These are phyloP conservation scores for Callyntrura sp. DNA, from an alignment of 2,888 invertebrate genomes.

Conservation along the genomic window DNA sequence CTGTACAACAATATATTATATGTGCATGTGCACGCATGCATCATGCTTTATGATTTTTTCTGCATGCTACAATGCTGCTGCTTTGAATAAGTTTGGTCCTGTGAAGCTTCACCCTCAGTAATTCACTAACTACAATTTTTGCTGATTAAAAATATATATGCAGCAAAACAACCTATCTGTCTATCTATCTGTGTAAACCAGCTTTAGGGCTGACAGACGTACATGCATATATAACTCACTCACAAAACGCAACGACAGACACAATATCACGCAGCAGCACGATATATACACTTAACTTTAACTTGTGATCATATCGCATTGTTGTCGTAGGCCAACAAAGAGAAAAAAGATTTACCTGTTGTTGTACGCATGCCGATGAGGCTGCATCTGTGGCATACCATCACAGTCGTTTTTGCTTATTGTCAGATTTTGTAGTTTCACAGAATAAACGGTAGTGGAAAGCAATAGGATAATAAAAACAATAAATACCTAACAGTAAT, in stretches of 20 bases:
- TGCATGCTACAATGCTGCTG: constrained; percentile 20
- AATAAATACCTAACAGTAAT: not conserved
- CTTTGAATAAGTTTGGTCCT: not conserved
- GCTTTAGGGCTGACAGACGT: not conserved
- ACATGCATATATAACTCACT: not conserved
- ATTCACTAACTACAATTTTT: constrained; percentile 31
- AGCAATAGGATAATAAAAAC: not conserved
- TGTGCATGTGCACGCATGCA: constrained; percentile 32
- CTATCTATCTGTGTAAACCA: not conserved
- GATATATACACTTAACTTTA: not conserved
- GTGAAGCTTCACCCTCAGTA: constrained; percentile 39
- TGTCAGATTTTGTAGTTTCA: constrained; percentile 15
- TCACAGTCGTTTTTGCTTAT: not conserved
- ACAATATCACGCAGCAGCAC: constrained; percentile 12
- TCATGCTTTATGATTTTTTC: constrained; percentile 62
- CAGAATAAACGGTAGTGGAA: not conserved
- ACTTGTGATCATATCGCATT: not conserved
- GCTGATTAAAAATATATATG: not conserved
- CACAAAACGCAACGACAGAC: not conserved
- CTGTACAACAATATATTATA: constrained; percentile 20
- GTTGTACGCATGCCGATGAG: not conserved
- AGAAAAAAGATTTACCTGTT: constrained; percentile 14
- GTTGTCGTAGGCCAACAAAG: constrained; percentile 65
- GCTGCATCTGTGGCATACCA: not conserved
- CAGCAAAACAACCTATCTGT: no score